These are phyloP conservation scores for Prolemur simus DNA, from an alignment of 2,113 vertebrate species.

Conservation along the genomic window DNA sequence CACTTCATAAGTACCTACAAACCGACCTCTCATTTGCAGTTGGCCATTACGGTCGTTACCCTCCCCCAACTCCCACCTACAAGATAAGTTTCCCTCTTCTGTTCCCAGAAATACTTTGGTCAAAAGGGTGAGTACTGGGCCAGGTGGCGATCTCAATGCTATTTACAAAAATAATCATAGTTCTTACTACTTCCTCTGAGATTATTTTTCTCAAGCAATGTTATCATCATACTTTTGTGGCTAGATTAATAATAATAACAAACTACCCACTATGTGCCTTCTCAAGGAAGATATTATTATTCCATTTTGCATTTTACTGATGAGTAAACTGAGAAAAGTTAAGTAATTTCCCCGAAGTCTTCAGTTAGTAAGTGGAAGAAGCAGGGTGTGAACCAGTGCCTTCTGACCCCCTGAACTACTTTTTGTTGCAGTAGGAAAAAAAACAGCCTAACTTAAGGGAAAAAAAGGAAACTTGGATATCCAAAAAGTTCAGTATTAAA, in stretches of 20 bases:
- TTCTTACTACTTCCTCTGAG: neutral
- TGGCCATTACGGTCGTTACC: neutral
- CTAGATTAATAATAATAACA: slow-evolving; percentile 36
- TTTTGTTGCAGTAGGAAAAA: neutral
- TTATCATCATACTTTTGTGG: neutral
- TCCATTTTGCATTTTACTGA: slow-evolving; percentile 44
- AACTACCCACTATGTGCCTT: neutral
- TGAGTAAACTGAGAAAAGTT: slow-evolving; percentile 54
- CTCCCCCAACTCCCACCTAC: neutral
- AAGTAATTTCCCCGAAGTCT: slow-evolving; percentile 64
- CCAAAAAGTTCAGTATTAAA: neutral
- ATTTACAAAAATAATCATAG: slow-evolving; percentile 26
- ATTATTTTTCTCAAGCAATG: slow-evolving; percentile 38
- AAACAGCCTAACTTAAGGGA: neutral
- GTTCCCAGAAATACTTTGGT: neutral
- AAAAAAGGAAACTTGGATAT: neutral
- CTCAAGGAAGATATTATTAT: slow-evolving; percentile 11
- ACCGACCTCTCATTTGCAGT: slow-evolving; percentile 27
- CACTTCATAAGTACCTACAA: neutral
- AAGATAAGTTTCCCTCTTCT: slow-evolving; percentile 14
- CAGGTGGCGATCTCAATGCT: neutral
- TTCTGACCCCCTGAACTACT: neutral
- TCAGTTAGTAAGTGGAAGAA: slow-evolving; percentile 7
- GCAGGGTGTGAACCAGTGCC: slow-evolving; percentile 62
- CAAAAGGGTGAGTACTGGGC: neutral